A percentile compares a stretch with the other conserved stretches of the same genome.
Conservation (phyloP, 2,797 vertebrate genomes). For the Carapus acus region DNA sequence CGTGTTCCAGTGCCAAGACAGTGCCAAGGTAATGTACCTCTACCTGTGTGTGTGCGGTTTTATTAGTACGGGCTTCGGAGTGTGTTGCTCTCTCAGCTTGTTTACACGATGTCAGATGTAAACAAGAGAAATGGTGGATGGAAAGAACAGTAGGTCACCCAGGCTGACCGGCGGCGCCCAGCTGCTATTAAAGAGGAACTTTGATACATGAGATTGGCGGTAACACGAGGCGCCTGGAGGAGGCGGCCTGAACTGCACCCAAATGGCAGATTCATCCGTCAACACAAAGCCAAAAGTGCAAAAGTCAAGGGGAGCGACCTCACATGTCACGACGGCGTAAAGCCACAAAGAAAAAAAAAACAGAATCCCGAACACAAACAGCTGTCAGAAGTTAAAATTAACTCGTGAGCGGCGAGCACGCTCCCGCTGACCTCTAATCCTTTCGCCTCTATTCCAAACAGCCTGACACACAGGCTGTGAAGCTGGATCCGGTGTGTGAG, state of each 20-base stretch:
- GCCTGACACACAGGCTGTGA: constrained; percentile 22
- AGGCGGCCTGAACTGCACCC: background rate
- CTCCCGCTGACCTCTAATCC: constrained; percentile 28
- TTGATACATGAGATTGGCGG: background rate
- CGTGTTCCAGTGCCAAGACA: constrained; percentile 83
- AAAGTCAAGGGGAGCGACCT: background rate
- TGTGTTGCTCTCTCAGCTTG: background rate
- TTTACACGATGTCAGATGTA: background rate
- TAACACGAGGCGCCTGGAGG: background rate
- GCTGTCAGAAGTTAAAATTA: background rate
- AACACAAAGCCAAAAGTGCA: background rate
- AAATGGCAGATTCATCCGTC: background rate
- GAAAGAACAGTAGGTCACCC: background rate
- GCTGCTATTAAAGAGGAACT: background rate
- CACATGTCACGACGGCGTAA: background rate
- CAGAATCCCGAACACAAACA: background rate
- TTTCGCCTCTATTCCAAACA: constrained; percentile 47
- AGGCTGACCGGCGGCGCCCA: background rate
- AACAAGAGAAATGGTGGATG: background rate
- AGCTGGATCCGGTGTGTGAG: constrained; percentile 42
- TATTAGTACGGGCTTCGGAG: too few relatives aligned
- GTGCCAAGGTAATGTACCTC: constrained; percentile 50
- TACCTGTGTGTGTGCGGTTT: background rate
- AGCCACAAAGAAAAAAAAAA: constrained; percentile 16
- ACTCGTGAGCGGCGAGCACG: constrained; percentile 3